These are phyloP conservation scores for Porites evermanni DNA, from an alignment of 92 coral and sea anemone species.

Conservation along the genomic window DNA sequence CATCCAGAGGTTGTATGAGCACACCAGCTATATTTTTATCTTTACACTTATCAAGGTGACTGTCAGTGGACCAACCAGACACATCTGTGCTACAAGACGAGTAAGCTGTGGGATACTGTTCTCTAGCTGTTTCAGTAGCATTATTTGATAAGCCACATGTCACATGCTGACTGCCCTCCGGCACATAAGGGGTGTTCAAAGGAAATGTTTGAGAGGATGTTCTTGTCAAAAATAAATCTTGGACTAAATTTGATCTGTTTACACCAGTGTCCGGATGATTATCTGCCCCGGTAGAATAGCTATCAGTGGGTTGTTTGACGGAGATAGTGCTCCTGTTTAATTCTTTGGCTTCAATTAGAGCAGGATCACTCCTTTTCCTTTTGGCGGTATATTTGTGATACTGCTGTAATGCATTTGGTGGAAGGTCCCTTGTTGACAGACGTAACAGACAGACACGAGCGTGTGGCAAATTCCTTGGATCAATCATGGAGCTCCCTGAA, in stretches of 20 bases:
- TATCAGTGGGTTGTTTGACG: neutral
- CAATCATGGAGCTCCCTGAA: conserved; percentile 21
- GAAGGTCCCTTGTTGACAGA: conserved; percentile 55
- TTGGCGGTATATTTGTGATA: conserved; percentile 30
- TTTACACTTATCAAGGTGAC: neutral
- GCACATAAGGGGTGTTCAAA: neutral
- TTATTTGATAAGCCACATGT: neutral
- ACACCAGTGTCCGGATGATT: neutral
- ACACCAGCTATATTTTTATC: neutral
- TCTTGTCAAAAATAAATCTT: neutral
- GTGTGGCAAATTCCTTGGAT: conserved; percentile 28
- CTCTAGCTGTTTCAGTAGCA: neutral
- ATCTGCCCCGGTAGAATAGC: conserved; percentile 1
- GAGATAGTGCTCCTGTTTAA: neutral
- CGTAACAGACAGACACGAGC: conserved; percentile 41
- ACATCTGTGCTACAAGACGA: neutral
- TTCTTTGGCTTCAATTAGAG: neutral
- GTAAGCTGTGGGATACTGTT: neutral
- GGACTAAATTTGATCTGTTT: neutral
- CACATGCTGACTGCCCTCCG: too few relatives aligned
- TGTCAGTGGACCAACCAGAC: neutral
- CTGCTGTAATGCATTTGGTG: conserved; percentile 55
- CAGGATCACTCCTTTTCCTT: conserved; percentile 21
- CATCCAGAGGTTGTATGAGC: neutral
- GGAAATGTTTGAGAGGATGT: neutral